Conservation (phyloP, 2,113 vertebrate species). For the Monopterus albus region DNA sequence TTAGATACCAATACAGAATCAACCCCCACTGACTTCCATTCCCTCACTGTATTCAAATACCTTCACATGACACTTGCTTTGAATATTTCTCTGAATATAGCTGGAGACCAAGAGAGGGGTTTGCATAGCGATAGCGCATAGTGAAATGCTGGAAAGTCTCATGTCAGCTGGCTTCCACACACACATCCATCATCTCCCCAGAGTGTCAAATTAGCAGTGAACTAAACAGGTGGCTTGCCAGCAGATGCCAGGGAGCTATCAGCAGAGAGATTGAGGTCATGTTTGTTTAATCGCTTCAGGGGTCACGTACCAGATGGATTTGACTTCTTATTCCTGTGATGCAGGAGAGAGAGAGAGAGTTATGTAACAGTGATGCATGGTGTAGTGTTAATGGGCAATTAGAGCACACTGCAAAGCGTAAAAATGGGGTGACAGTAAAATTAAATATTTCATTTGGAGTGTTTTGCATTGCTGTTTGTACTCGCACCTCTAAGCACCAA, state of each 20-base stretch:
- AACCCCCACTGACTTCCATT: not conserved
- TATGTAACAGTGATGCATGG: not conserved
- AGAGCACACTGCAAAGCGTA: slow-evolving; percentile 27
- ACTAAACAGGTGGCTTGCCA: slow-evolving; percentile 68
- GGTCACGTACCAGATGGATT: slow-evolving; percentile 65
- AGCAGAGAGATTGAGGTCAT: slow-evolving; percentile 72
- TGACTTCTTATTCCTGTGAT: slow-evolving; percentile 38
- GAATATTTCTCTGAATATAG: slow-evolving; percentile 45
- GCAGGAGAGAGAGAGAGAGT: slow-evolving; percentile 23
- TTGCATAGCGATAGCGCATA: slow-evolving; percentile 36
- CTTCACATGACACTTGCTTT: slow-evolving; percentile 22
- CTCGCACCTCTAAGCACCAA: not conserved
- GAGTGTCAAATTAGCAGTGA: slow-evolving; percentile 72
- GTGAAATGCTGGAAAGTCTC: slow-evolving; percentile 23
- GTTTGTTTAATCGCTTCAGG: slow-evolving; percentile 70
- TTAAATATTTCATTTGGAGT: slow-evolving; percentile 11
- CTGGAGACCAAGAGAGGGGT: slow-evolving; percentile 42
- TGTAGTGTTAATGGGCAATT: slow-evolving; percentile 47
- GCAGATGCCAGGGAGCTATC: slow-evolving; percentile 62
- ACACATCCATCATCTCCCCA: slow-evolving; percentile 72
- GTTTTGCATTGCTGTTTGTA: not conserved
- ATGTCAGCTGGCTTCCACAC: slow-evolving; percentile 57
- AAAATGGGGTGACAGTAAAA: slow-evolving; percentile 19
- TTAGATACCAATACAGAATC: not conserved
- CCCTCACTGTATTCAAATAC: slow-evolving; percentile 29